phyloP scores from a whole-genome alignment of 1,140 invertebrate genomes.

The Pseudomyrmex concolor region DNA sequence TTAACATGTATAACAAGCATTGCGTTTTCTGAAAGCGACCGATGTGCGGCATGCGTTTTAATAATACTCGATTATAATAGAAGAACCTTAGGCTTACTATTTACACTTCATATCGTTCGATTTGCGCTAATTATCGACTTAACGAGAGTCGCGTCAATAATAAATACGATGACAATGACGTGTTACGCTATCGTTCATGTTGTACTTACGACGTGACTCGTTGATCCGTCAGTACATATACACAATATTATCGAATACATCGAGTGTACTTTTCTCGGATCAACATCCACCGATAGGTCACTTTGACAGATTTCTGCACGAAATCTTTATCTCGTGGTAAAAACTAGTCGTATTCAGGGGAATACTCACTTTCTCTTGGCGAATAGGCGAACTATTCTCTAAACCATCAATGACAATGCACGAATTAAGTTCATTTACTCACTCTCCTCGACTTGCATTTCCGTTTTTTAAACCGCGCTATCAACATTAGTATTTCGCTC shows the following conservation, averaged over 20 bases:
- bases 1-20: neutral
- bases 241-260: neutral
- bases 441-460: neutral
- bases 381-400: neutral
- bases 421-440: neutral
- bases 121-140: neutral
- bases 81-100: constrained; percentile 65
- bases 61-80: constrained; percentile 50
- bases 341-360: constrained; percentile 3
- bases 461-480: constrained; percentile 65
- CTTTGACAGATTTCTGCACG: constrained; percentile 22
- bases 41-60: neutral
- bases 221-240: constrained; percentile 21
- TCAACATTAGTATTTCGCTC: constrained; percentile 78
- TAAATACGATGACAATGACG: constrained; percentile 55
- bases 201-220: constrained; percentile 46
- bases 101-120: constrained; percentile 64
- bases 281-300: constrained; percentile 27
- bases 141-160: constrained; percentile 25
- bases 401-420: neutral
- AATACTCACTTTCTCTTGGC: constrained; percentile 23
- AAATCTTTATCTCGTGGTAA: constrained; percentile 28
- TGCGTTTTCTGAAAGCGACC: neutral
- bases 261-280: neutral
- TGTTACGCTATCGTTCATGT: constrained; percentile 41